Evolutionary conservation across 2,888 invertebrate species (phyloP).

Genomic region (Glyphotaelius pellucidus): DNA sequence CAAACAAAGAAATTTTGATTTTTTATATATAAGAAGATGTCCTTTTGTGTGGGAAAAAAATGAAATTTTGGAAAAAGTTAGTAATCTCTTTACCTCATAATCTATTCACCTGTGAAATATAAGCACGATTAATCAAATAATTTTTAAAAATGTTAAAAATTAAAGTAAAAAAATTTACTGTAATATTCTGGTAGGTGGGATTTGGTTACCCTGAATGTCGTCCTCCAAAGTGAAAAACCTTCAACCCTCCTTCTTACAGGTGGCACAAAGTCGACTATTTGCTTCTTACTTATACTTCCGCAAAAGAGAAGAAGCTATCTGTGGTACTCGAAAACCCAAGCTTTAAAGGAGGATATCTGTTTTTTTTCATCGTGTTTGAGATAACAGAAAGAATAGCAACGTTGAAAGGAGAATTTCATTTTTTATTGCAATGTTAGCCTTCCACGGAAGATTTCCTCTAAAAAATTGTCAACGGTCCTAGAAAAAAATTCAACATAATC

Average conservation of each 20-base stretch:
- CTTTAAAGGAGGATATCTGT: not conserved
- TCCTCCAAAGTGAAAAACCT: not conserved
- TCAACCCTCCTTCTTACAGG: not conserved
- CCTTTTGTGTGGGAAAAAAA: too few relatives aligned
- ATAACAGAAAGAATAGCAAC: not conserved
- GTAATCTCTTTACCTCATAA: too few relatives aligned
- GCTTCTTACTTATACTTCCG: not conserved
- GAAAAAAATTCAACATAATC: not conserved
- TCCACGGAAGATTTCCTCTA: not conserved
- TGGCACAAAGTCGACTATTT: not conserved
- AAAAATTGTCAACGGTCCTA: not conserved
- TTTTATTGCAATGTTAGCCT: not conserved
- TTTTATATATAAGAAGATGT: too few relatives aligned
- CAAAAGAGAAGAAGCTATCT: not conserved
- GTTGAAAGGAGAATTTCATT: not conserved
- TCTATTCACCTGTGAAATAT: too few relatives aligned
- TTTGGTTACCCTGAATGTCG: not conserved
- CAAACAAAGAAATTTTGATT: too few relatives aligned
- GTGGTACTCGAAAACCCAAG: not conserved
- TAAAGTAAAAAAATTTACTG: not conserved
- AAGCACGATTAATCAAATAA: too few relatives aligned
- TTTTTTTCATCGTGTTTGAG: not conserved
- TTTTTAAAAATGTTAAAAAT: too few relatives aligned
- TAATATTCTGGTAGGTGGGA: not conserved
- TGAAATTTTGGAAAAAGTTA: too few relatives aligned